Evolutionary conservation across 2,888 invertebrate genomes (phyloP), one percentile per base, ranked within the genome.

Genomic region (Andrena dorsata): DNA sequence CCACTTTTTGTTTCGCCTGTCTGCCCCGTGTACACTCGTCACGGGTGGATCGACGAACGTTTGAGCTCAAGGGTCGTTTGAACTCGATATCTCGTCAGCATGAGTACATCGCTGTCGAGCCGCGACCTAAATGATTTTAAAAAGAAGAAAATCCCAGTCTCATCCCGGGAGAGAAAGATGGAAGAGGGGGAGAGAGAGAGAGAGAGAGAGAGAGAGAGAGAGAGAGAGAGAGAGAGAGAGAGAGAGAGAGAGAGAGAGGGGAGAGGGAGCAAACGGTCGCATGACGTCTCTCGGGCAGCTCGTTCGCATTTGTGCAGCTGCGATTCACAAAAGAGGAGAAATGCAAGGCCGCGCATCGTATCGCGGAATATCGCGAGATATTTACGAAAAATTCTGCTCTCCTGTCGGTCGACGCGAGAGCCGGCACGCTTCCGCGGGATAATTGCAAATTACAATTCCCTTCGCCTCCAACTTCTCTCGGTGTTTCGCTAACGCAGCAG

Each of bases 51-150:
- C 76, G 75, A 75, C 69, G 79, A 74, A 69, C 83, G 75, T 85
- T 87, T 72, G 75, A 74, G 66, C 69, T 86, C 66, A 26, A 86
- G 86, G 74, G 79, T 83, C 76, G 75, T 83, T 87, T 75, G 76
- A 74, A 81, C 86, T 81, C 87, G 87, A 81, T 85, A 87, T 83
- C 81, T 69, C 81, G 83, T 87, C 87, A 87, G 73, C 83, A 83
- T 47, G 81, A 87, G 86, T 84, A 77, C 84, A 35, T 66, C 66
- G 56, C 82, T 79, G 76, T 86, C 86, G 78, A 82, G 75, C 80
- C 76, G 56, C 84, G 88, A 84, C 88, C 86, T 80, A 87, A 86
- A 87, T 87, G 70, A 88, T 87, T 86, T 88, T 76, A 80, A 84
- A 88, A 82, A 63, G 65, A 74, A 81, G 76, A 80, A 68, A 86